Base-by-base conservation (phyloP, 2,888 invertebrate species). In the Panzeria rudis region DNA sequence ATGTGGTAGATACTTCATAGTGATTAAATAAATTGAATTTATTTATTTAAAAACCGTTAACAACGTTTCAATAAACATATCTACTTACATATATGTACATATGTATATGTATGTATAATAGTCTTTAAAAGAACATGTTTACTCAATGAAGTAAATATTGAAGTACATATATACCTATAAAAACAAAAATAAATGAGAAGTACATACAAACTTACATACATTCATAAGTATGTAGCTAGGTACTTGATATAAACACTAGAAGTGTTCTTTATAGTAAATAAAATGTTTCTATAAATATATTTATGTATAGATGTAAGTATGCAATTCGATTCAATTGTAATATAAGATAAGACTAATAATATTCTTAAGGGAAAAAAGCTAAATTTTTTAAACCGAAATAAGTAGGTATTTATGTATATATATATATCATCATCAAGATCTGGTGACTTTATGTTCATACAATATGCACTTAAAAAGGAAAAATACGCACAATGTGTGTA, bases 21-120 rank as follows among this genome's bases (percentile, higher is more conserved):
- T 69, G 75, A 81, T 75, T 69, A 75, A 81, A 75, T 47, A 69
- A 69, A 75, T 75, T 75, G 32, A 75, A 73, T 73, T 68, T 76
- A 64, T 82, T 82, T 82, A 64, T 76, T 54, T 50, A 25, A 80
- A 56, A 80, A 72, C 79, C 64, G 72, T 80, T 80, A 79, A 79
- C 54, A 72, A 29, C 25, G 8, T 59, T 25, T 7, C 29, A 59
- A 50, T 59, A 23, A 8, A n/a, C 35, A 25, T 29, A 38, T 38
- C 13, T 38, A 38, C 38, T 11, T 38, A 38, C 1, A 3, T 38
- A 3, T 3, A 2, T 38, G 13, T 29, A 29, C 25, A 54, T 54
- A 8, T 23, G 20, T 20, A 13, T 9, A 11, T 9, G 35, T 35
- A 35, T 35, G 9, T 35, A 38, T 13, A 13, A 11, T 11, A 9